These are phyloP conservation scores for Harmothoe impar DNA, from an alignment of 2,888 invertebrate genomes.

Conservation along the genomic window DNA sequence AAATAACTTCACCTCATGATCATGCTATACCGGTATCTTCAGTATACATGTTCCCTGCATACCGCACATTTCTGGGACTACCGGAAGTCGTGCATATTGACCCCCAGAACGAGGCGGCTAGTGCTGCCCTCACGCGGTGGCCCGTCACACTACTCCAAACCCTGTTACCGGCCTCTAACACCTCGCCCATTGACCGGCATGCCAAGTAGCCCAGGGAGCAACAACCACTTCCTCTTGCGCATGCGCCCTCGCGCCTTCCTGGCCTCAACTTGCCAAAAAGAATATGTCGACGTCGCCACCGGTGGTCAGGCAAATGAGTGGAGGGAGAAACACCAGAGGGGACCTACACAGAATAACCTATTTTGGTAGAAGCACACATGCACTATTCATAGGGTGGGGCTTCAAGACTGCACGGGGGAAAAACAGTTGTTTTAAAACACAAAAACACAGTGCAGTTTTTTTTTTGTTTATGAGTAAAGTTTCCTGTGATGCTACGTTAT, in stretches of 20 bases:
- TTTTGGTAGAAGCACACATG: not conserved
- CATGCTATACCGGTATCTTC: too few relatives aligned
- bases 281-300: slow-evolving; percentile 22
- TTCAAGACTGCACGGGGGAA: too few relatives aligned
- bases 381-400: too few relatives aligned
- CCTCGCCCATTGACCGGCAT: slow-evolving; percentile 47
- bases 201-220: slow-evolving; percentile 49
- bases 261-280: slow-evolving; percentile 35
- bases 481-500: too few relatives aligned
- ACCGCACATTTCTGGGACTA: too few relatives aligned
- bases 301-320: not conserved
- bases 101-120: too few relatives aligned
- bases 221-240: slow-evolving; percentile 40
- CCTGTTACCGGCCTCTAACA: slow-evolving; percentile 46
- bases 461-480: too few relatives aligned
- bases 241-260: slow-evolving; percentile 23
- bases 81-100: too few relatives aligned
- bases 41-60: too few relatives aligned
- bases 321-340: not conserved
- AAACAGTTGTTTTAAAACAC: too few relatives aligned
- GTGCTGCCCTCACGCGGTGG: not conserved
- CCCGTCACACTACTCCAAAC: slow-evolving; percentile 51
- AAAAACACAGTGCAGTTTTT: too few relatives aligned
- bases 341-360: not conserved
- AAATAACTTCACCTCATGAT: too few relatives aligned